Evolutionary conservation across 2,797 vertebrate genomes (phyloP).

Genomic region (Notamacropus eugenii): DNA sequence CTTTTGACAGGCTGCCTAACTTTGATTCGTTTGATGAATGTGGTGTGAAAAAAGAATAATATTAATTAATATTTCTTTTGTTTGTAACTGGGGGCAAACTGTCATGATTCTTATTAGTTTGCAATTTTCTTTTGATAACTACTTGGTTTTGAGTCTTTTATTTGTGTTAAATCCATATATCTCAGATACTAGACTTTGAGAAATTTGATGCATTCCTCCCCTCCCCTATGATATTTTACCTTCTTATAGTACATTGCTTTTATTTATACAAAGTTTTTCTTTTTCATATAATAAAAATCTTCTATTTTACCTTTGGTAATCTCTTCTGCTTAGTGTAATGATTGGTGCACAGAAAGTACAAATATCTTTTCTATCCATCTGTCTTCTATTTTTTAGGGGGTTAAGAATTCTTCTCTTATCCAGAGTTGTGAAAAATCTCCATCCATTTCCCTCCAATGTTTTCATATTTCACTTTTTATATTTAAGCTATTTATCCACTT

Average conservation of each 20-base stretch:
- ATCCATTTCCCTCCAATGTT: no score
- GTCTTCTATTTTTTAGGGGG: not conserved
- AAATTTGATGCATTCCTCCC: not conserved
- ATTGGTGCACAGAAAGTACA: no score
- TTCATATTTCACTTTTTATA: no score
- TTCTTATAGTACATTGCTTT: not conserved
- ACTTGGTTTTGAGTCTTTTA: no score
- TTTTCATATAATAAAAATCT: not conserved
- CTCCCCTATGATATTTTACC: not conserved
- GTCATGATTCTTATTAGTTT: not conserved
- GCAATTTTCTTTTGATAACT: no score
- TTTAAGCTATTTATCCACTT: no score
- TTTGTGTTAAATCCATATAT: not conserved
- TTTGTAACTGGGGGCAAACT: not conserved
- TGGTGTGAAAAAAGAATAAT: not conserved
- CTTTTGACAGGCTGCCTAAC: no score
- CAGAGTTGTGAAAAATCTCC: no score
- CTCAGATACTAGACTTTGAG: not conserved
- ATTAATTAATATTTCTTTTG: not conserved
- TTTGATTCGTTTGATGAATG: no score
- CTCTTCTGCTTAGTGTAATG: no score
- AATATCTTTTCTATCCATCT: not conserved
- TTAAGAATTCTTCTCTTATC: not conserved
- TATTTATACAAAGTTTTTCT: not conserved
- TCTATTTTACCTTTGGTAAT: not conserved